Base-by-base conservation (phyloP, 2,888 invertebrate genomes). In the Campopleginae sp. region DNA sequence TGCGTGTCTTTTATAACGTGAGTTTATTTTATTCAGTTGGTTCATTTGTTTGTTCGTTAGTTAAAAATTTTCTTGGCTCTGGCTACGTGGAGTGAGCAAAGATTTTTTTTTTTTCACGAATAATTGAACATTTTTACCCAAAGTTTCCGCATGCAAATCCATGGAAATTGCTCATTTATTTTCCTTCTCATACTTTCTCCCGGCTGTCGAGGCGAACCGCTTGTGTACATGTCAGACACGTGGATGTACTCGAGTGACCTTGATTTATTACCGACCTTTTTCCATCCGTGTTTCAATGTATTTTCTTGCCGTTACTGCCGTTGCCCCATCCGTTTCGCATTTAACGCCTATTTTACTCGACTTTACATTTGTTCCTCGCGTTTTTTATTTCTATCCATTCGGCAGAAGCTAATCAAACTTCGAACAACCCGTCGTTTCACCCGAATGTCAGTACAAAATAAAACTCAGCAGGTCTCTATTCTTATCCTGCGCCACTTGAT, bases 401-500 rank as follows among this genome's bases (percentile, higher is more conserved):
- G 48, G 2, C 51, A 8, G 10, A 23, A 23, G 4, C 12, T 10
- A 23, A 54, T 23, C 54, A 23, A 23, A 54, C 54, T 19, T 54
- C 54, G 54, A 54, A 54, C 54, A 54, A 6, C 23, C 0, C 54
- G 23, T 19, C 19, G 19, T 54, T 54, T 54, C 23, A 12, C 23
- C 10, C 54, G 54, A 54, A 23, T 23, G 23, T 54, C 54, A 5
- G 23, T 27, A 12, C 23, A 5, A 23, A 54, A 54, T 23, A 54
- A 51, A 51, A 3, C 3, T 12, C 23, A 54, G 23, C 23, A 27
- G 10, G 2, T 10, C 42, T 66, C 38, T 66, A 23, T 66, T 66
- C 66, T 66, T 38, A 42, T 66, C 19, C 66, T 66, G 17, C 42
- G 19, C 12, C 66, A 12, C 12, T 66, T 19, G 38, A 66, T 66